Base-by-base conservation (phyloP, 1,140 invertebrate genomes). In the Pogonomyrmex barbatus region DNA sequence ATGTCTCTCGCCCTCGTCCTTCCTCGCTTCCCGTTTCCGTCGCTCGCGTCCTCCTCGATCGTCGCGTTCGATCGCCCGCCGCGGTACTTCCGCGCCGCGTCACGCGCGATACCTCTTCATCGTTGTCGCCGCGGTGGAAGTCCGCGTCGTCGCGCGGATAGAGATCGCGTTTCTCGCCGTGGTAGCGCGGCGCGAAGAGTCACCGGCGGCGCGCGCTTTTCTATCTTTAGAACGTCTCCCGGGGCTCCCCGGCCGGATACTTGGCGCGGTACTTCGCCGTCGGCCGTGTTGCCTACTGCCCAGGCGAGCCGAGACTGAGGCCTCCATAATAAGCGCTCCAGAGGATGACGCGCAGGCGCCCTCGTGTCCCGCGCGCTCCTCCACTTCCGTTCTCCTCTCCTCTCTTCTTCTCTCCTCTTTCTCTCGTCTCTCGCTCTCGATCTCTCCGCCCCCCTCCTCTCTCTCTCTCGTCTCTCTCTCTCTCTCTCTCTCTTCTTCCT, bases 221-320 rank as follows among this genome's bases (percentile, higher is more conserved):
- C 86, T 90, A 90, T 90, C 85, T 90, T 90, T 90, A 90, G 88
- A 88, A 87, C 78, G 42, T 79, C 73, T 87, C 88, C 88, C 88
- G 85, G 89, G 79, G 89, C 67, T 88, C 77, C 58, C 67, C 65
- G 30, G 52, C 52, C n/a, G 67, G 9, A 71, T 67, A 36, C 77
- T 87, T 84, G 70, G 2, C 76, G 75, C 85, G 68, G 33, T 85
- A 24, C 62, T 89, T 70, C 36, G 54, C 77, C 87, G 91, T 65
- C 68, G 67, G 42, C 68, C 81, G 90, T 93, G 90, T 91, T 93
- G 91, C 93, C 89, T 92, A 91, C 83, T 92, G 93, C 94, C 94
- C 94, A 94, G 93, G 91, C 93, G 90, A 94, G 92, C 93, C 93
- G 92, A 94, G 91, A 94, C 94, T 94, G 93, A 94, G 90, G 89